A percentile compares a stretch with the other conserved stretches of the same genome.
These are phyloP conservation scores for Pomacea canaliculata DNA, from an alignment of 2,888 invertebrate genomes.

Conservation along the genomic window DNA sequence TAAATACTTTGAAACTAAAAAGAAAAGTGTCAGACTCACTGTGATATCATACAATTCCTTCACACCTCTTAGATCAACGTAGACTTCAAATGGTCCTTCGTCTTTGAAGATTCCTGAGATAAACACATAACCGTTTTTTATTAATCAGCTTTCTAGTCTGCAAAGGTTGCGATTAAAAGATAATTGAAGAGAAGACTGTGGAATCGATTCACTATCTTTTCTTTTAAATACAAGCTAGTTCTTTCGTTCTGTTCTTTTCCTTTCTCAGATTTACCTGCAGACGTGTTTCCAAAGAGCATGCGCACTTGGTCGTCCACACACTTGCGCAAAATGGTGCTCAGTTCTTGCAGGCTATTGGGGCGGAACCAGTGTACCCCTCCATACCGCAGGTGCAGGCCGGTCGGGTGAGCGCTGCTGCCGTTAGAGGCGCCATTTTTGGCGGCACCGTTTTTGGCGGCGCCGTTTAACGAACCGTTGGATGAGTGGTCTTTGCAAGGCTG, in stretches of 20 bases:
- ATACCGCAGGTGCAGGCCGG: slow-evolving; percentile 20
- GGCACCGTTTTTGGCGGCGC: not conserved
- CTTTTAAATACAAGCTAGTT: too few relatives aligned
- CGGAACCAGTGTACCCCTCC: slow-evolving; percentile 32
- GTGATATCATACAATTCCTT: slow-evolving; percentile 70
- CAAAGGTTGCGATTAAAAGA: too few relatives aligned
- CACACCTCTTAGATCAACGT: slow-evolving; percentile 77
- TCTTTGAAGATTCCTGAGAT: slow-evolving; percentile 46
- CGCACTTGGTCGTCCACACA: slow-evolving; percentile 43
- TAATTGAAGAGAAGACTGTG: too few relatives aligned
- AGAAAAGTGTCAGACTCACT: slow-evolving; percentile 23
- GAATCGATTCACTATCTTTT: too few relatives aligned
- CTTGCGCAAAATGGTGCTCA: slow-evolving; percentile 28
- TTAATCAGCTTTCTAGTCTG: too few relatives aligned
- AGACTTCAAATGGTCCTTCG: slow-evolving; percentile 70
- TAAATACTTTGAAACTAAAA: too few relatives aligned
- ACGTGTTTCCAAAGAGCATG: slow-evolving; percentile 81
- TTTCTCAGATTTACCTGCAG: slow-evolving; percentile 74
- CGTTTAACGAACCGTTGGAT: not conserved
- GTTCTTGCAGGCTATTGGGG: slow-evolving; percentile 27
- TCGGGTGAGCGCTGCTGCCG: not conserved
- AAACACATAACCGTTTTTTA: not conserved
- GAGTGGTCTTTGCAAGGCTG: slow-evolving; percentile 9
- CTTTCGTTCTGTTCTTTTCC: too few relatives aligned
- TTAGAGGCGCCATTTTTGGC: slow-evolving; percentile 8